These are phyloP conservation scores for Enteromius unitaeniatus DNA, from an alignment of 2,797 vertebrate genomes.

Conservation along the genomic window DNA sequence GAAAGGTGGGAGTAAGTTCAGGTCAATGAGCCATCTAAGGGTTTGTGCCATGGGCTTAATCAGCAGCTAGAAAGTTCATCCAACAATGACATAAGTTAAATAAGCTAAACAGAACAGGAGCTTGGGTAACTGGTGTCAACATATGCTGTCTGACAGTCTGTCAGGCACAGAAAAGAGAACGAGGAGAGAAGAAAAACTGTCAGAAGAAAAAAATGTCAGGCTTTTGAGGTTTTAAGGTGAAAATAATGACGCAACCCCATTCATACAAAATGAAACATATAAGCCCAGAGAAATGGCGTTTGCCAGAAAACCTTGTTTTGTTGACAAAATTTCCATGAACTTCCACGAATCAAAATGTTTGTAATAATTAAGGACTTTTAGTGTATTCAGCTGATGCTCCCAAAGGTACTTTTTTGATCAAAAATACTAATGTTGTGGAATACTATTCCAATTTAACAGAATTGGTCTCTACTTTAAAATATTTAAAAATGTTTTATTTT, in stretches of 20 bases:
- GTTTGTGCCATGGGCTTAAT: slow-evolving; percentile 34
- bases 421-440: not conserved
- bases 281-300: slow-evolving; percentile 5
- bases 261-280: slow-evolving; percentile 63
- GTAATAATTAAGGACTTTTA: not conserved
- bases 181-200: not conserved
- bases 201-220: not conserved
- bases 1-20: slow-evolving; percentile 4
- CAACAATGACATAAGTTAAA: not conserved
- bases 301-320: not conserved
- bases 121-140: slow-evolving; percentile 26
- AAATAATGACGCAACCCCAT: slow-evolving; percentile 72
- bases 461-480: not conserved
- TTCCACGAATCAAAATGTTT: not conserved
- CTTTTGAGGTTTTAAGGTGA: slow-evolving; percentile 32
- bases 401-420: not conserved
- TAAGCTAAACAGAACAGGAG: slow-evolving; percentile 35
- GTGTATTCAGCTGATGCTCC: not conserved
- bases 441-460: not conserved
- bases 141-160: slow-evolving; percentile 40
- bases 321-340: not conserved
- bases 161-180: slow-evolving; percentile 25
- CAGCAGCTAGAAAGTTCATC: slow-evolving; percentile 30
- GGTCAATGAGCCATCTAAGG: slow-evolving; percentile 12
- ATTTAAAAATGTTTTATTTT: not conserved